phyloP scores from a whole-genome alignment of 2,113 vertebrate species.

The Sinocyclocheilus grahami region DNA sequence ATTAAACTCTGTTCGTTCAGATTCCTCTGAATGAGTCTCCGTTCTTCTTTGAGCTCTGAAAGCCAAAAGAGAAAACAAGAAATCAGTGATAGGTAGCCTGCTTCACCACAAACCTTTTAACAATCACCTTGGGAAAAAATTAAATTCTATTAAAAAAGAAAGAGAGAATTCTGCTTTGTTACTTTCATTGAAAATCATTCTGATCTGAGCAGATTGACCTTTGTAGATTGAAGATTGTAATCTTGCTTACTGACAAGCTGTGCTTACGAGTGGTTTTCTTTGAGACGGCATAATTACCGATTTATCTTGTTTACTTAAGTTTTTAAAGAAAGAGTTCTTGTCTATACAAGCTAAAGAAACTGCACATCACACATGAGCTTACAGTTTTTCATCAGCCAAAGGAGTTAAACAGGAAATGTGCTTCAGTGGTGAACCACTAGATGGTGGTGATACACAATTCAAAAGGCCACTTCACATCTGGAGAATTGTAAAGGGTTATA shows the following conservation, averaged over 20 bases:
- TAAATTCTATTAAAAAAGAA: neutral
- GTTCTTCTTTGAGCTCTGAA: slow-evolving; percentile 76
- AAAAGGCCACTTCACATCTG: slow-evolving; percentile 18
- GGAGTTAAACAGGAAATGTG: neutral
- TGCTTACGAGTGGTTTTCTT: neutral
- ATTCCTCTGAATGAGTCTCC: slow-evolving; percentile 70
- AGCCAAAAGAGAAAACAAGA: neutral
- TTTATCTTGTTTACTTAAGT: neutral
- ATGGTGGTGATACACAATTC: slow-evolving; percentile 54
- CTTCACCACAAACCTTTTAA: neutral
- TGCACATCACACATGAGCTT: neutral
- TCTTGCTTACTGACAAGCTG: neutral
- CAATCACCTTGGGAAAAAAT: slow-evolving; percentile 4
- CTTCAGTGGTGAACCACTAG: slow-evolving; percentile 57
- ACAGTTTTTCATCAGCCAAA: neutral
- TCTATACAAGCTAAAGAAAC: neutral
- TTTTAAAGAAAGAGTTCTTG: neutral
- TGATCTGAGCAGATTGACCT: neutral
- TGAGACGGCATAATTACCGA: neutral
- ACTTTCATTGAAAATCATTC: neutral
- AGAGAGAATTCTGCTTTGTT: neutral
- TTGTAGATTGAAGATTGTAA: neutral
- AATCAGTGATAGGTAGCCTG: neutral
- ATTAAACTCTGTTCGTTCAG: slow-evolving; percentile 53
- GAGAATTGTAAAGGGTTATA: neutral